A percentile compares a stretch with the other conserved stretches of the same genome.
These are phyloP conservation scores for Cettia cetti DNA, from an alignment of 2,113 vertebrate genomes.

Conservation along the genomic window DNA sequence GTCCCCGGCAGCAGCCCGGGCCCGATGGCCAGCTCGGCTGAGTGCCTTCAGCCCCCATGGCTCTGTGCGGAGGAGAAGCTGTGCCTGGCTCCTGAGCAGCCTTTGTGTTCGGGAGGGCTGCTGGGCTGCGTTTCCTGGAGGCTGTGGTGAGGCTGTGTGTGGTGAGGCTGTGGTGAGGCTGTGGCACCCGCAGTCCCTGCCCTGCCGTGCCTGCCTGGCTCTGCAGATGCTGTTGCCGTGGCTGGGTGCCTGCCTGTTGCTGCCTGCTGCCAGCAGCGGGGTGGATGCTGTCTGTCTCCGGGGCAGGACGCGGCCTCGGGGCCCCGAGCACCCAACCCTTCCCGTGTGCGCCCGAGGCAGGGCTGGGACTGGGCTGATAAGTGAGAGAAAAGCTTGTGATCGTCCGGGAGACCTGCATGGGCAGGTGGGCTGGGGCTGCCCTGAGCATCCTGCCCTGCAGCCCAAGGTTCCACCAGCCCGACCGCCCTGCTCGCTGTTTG, in stretches of 20 bases:
- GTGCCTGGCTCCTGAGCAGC: fast-evolving
- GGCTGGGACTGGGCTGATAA: neutral
- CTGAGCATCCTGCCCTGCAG: neutral
- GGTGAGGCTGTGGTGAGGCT: neutral
- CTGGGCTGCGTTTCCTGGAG: neutral
- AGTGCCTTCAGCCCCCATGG: neutral
- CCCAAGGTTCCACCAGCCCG: fast-evolving
- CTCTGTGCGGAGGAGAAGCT: neutral
- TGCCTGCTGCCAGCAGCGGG: neutral
- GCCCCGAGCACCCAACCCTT: neutral
- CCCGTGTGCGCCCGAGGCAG: fast-evolving
- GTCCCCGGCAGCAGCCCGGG: neutral
- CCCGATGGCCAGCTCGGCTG: fast-evolving
- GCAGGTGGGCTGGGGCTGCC: neutral
- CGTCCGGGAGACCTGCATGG: fast-evolving
- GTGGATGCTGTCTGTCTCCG: neutral
- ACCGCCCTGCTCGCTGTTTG: fast-evolving
- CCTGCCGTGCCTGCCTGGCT: neutral
- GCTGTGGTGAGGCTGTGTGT: fast-evolving
- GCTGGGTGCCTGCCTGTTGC: neutral
- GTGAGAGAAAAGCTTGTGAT: neutral
- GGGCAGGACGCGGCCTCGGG: neutral
- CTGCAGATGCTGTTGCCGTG: neutral
- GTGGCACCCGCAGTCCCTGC: fast-evolving
- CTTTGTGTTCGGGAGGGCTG: neutral